Base-by-base conservation (phyloP, 92 coral and sea anemone genomes). In the Micromussa lordhowensis region DNA sequence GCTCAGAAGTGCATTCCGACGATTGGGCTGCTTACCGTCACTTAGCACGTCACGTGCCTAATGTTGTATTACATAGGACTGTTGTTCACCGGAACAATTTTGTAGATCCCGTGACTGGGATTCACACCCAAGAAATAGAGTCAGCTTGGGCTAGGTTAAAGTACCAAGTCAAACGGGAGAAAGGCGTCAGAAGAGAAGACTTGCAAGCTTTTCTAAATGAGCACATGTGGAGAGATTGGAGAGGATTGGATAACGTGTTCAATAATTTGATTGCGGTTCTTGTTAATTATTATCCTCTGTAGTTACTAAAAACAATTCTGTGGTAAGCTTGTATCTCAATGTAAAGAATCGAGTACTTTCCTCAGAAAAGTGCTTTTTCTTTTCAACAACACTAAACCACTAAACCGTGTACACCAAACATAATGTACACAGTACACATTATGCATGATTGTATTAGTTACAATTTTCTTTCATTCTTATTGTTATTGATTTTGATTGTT, bases 181-280 rank as follows among this genome's bases (percentile, higher is more conserved):
- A 82, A 82, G 88, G 88, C 36, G 66, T 82, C 40, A 26, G 82
- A 18, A 29, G 66, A 57, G 55, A 63, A 44, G 88, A 82, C 76
- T 36, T 88, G 14, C 88, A 82, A 54, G 76, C 87, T 32, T 72
- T 88, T 40, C 87, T 88, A 40, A 75, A 88, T 73, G 68, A 68
- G 30, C 77, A 81, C 17, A 88, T 88, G 91, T 72, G 88, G 88
- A 38, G 82, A 30, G 82, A 88, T 34, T 72, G 82, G 91, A 31
- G 87, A 82, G 87, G 87, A 6, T 51, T 44, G 54, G 82, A 36
- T 8, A 24, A 30, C 57, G 32, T 35, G 10, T 78, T 78, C 82
- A 40, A 78, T 31, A 40, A 78, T 51, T 34, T 35, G 61, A 30
- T 35, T 18, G 82, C 29, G n/a, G 54, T 78, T 31, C 26, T 35